Evolutionary conservation across 2,888 invertebrate species (phyloP).

Genomic region (Philereme vetulata): DNA sequence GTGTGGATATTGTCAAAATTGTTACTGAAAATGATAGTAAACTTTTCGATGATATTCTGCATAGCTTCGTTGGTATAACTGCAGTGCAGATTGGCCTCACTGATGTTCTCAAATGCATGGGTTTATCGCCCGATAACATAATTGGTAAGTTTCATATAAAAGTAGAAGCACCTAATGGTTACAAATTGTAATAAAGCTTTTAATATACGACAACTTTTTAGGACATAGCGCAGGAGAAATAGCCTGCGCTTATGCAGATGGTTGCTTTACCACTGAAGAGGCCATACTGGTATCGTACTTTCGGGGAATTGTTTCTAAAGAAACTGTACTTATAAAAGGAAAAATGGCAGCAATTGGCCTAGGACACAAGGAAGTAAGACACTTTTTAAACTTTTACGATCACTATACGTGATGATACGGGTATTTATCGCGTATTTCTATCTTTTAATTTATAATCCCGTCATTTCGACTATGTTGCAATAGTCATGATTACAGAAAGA

Average conservation of each 20-base stretch:
- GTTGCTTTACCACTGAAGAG: slow-evolving; percentile 91
- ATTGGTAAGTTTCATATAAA: slow-evolving; percentile 23
- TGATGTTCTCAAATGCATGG: slow-evolving; percentile 25
- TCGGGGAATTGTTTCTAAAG: slow-evolving; percentile 88
- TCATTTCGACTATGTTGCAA: too few relatives aligned
- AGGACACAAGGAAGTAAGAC: slow-evolving; percentile 72
- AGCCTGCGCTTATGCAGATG: slow-evolving; percentile 82
- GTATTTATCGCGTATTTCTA: too few relatives aligned
- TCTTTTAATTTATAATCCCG: too few relatives aligned
- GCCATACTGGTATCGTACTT: slow-evolving; percentile 91
- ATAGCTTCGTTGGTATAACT: slow-evolving; percentile 46
- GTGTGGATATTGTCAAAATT: slow-evolving; percentile 85
- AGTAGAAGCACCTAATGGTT: neutral
- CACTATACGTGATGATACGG: too few relatives aligned
- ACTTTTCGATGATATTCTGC: slow-evolving; percentile 85
- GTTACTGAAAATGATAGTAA: slow-evolving; percentile 83
- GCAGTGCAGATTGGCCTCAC: slow-evolving; percentile 34
- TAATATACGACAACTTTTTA: too few relatives aligned
- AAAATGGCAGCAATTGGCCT: slow-evolving; percentile 94
- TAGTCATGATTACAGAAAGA: too few relatives aligned
- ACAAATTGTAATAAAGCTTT: neutral
- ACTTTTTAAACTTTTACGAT: neutral
- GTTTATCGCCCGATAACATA: slow-evolving; percentile 25
- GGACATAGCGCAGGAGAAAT: slow-evolving; percentile 90
- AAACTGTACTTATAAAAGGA: slow-evolving; percentile 86